A percentile compares a stretch with the other conserved stretches of the same genome.
Conservation (phyloP, 2,113 vertebrate genomes). For the Trogon melanurus region DNA sequence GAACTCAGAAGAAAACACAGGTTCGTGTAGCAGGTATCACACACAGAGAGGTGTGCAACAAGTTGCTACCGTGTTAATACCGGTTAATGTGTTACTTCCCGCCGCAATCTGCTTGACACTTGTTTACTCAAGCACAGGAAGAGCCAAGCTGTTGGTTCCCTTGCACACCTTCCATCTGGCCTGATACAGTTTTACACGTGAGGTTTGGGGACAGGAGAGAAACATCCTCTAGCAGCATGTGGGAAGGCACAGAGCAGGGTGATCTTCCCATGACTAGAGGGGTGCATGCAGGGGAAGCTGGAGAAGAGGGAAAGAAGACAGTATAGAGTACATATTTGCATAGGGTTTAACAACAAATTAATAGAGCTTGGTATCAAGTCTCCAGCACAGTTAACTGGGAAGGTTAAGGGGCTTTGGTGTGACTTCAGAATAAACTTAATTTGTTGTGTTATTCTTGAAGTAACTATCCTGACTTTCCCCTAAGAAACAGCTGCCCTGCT, state of each 20-base stretch:
- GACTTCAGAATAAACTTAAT: neutral
- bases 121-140: neutral
- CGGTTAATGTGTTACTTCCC: neutral
- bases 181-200: neutral
- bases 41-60: neutral
- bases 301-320: rapidly evolving
- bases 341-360: too few relatives aligned
- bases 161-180: neutral
- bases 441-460: too few relatives aligned
- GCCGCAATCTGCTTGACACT: neutral
- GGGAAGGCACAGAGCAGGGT: neutral
- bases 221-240: neutral
- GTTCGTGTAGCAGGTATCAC: neutral
- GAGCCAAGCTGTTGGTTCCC: neutral
- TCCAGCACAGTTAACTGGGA: too few relatives aligned
- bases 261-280: neutral
- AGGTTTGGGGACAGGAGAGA: neutral
- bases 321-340: neutral
- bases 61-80: neutral
- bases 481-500: neutral
- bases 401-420: neutral
- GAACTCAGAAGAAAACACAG: neutral
- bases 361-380: too few relatives aligned
- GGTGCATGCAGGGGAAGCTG: neutral
- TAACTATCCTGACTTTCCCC: too few relatives aligned